Conservation (phyloP, 2,888 invertebrate genomes). For the Drosophila nr. perissopoda region DNA sequence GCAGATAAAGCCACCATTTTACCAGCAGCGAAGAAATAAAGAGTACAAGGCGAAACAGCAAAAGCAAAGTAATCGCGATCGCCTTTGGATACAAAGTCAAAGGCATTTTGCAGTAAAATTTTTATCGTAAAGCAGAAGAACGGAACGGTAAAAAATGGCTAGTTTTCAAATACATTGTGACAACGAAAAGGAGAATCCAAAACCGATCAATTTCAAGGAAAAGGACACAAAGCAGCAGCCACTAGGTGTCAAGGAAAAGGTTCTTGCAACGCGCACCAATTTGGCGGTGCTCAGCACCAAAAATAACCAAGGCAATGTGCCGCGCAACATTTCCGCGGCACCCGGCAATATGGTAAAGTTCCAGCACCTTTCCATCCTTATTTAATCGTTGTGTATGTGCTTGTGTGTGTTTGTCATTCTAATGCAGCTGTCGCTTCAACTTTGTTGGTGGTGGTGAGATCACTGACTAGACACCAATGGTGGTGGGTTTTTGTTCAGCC, state of each 20-base stretch:
- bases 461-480: constrained; percentile 26
- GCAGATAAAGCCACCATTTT: constrained; percentile 66
- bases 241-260: constrained; percentile 69
- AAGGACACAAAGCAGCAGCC: constrained; percentile 70
- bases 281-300: constrained; percentile 70
- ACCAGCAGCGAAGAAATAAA: constrained; percentile 37
- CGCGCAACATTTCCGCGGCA: constrained; percentile 42
- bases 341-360: constrained; percentile 75
- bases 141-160: constrained; percentile 86
- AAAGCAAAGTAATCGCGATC: constrained; percentile 18
- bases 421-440: constrained; percentile 62
- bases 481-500: constrained; percentile 50
- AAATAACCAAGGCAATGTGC: constrained; percentile 60
- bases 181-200: constrained; percentile 89
- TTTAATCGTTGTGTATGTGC: constrained; percentile 37
- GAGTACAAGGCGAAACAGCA: constrained; percentile 32
- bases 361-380: constrained; percentile 31
- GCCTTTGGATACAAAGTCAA: constrained; percentile 45
- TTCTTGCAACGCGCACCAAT: constrained; percentile 63
- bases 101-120: constrained; percentile 4
- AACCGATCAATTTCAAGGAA: constrained; percentile 42
- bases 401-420: constrained; percentile 42
- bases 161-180: constrained; percentile 91
- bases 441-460: constrained; percentile 45
- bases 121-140: background rate